A percentile compares a stretch with the other conserved stretches of the same genome.
Conservation (phyloP, 2,888 invertebrate genomes). For the Thecophora atra region DNA sequence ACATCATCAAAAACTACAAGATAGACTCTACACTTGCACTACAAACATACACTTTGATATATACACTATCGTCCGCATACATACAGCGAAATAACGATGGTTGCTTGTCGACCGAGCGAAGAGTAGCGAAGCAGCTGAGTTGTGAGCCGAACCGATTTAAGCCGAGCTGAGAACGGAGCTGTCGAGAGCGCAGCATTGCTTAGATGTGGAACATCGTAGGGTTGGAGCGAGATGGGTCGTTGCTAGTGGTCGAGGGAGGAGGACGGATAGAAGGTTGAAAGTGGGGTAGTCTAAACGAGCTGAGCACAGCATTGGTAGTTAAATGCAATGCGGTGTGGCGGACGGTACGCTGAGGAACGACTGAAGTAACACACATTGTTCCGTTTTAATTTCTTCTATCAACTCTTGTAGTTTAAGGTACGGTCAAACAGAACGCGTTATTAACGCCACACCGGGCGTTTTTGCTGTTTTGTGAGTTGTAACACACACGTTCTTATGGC, state of each 20-base stretch:
- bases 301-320: constrained; percentile 3
- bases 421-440: no score
- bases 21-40: constrained; percentile 15
- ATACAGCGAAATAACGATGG: constrained; percentile 32
- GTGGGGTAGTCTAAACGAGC: constrained; percentile 27
- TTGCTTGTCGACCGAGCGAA: background rate
- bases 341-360: constrained; percentile 43
- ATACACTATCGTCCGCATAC: background rate
- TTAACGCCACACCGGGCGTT: constrained; percentile 31
- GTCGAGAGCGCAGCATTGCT: background rate
- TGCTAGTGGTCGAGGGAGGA: background rate
- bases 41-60: background rate
- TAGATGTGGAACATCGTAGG: background rate
- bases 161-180: background rate
- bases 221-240: constrained; percentile 11
- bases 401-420: constrained; percentile 40
- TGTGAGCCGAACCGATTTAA: background rate
- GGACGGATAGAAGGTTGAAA: constrained; percentile 19
- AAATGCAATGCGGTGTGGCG: constrained; percentile 17
- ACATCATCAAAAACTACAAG: constrained; percentile 27
- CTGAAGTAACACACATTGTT: constrained; percentile 60
- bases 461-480: constrained; percentile 8
- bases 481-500: no score
- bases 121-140: constrained; percentile 5
- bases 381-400: constrained; percentile 56